phyloP scores from a whole-genome alignment of 2,113 vertebrate species.

The Oncorhynchus tshawytscha region DNA sequence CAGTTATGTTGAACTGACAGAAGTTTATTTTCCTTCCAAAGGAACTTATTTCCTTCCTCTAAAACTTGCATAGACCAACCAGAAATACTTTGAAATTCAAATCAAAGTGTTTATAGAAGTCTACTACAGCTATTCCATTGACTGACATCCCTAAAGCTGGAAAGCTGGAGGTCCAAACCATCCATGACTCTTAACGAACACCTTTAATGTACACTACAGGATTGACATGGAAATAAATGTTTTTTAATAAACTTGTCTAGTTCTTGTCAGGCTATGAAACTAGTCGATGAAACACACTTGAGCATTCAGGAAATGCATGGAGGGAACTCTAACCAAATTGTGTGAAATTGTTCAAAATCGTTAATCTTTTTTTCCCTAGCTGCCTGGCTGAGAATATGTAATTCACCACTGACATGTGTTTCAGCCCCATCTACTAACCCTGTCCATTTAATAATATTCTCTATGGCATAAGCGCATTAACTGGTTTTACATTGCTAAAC shows the following conservation, averaged over 20 bases:
- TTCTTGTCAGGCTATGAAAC: background rate
- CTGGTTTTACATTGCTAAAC: conserved; percentile 42
- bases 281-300: background rate
- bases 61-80: background rate
- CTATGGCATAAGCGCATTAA: conserved; percentile 48
- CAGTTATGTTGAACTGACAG: background rate
- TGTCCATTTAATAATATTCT: conserved; percentile 40
- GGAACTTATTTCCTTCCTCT: background rate
- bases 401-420: conserved; percentile 32
- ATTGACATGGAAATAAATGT: background rate
- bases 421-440: conserved; percentile 49
- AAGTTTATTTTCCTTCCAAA: background rate
- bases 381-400: conserved; percentile 19
- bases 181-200: background rate
- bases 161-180: background rate
- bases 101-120: background rate
- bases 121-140: background rate
- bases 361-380: background rate
- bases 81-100: background rate
- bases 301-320: background rate
- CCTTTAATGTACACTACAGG: background rate
- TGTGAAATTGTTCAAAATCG: background rate
- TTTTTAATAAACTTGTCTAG: background rate
- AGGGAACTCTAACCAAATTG: background rate
- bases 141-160: background rate